A percentile compares a stretch with the other conserved stretches of the same genome.
These are phyloP conservation scores for Acleris holmiana DNA, from an alignment of 2,888 invertebrate species.

Conservation along the genomic window DNA sequence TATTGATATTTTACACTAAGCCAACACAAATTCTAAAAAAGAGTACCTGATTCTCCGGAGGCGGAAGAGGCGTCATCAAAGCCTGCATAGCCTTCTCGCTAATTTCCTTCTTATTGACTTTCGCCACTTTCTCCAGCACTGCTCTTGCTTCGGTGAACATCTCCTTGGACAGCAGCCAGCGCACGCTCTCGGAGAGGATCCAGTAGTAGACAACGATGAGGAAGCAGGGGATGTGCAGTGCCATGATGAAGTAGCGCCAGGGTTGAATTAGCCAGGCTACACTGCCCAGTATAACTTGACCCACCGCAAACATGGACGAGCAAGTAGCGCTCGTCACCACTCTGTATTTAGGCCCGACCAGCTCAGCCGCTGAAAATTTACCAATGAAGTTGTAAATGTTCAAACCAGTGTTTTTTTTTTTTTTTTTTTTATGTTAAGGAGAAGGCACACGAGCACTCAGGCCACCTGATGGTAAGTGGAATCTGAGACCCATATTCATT, in stretches of 20 bases:
- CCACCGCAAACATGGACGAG: constrained; percentile 88
- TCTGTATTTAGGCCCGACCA: constrained; percentile 89
- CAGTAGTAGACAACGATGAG: constrained; percentile 87
- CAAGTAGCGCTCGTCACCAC: constrained; percentile 88
- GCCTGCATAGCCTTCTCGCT: constrained; percentile 79
- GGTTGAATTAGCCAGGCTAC: constrained; percentile 87
- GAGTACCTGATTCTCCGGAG: constrained; percentile 5
- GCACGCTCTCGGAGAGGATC: constrained; percentile 86
- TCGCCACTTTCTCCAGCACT: constrained; percentile 85
- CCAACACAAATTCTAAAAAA: too few species aligned
- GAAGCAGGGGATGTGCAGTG: constrained; percentile 88
- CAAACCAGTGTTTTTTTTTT: too few species aligned
- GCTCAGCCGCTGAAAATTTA: constrained; percentile 86
- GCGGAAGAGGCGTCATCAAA: constrained; percentile 67
- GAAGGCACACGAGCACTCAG: too few species aligned
- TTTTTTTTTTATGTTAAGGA: too few species aligned
- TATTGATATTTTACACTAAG: too few species aligned
- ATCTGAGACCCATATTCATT: too few species aligned
- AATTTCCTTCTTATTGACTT: constrained; percentile 83
- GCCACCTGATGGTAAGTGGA: too few species aligned
- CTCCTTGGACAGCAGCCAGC: constrained; percentile 90
- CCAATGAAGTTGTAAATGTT: too few species aligned
- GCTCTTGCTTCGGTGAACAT: constrained; percentile 85
- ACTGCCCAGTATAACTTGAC: constrained; percentile 87
- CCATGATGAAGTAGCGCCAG: constrained; percentile 88